Conservation (phyloP, 2,888 invertebrate genomes). For the Smittia sp. region DNA sequence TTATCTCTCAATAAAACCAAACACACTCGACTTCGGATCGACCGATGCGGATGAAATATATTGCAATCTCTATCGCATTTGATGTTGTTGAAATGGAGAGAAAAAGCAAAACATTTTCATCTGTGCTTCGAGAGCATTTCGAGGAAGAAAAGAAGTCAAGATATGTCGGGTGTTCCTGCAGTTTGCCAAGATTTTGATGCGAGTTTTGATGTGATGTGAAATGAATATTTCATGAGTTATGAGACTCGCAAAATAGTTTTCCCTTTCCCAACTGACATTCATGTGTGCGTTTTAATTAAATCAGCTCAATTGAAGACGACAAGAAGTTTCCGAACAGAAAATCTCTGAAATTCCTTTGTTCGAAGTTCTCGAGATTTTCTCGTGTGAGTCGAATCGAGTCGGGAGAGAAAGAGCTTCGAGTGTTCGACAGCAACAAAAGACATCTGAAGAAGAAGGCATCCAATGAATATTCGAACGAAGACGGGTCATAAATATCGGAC, state of each 20-base stretch:
- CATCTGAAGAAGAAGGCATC: no score
- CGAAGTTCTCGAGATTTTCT: no score
- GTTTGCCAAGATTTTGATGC: conserved; percentile 4
- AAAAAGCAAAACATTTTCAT: not conserved
- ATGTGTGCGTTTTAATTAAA: conserved; percentile 5
- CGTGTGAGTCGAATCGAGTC: no score
- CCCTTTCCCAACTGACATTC: no score
- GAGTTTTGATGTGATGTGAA: conserved; percentile 19
- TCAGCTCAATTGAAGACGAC: not conserved
- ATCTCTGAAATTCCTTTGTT: no score
- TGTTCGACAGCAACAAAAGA: no score
- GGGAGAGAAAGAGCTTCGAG: no score
- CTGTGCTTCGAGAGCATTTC: not conserved
- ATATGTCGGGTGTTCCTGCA: conserved; percentile 3
- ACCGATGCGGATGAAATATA: not conserved
- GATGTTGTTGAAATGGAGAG: conserved; percentile 8
- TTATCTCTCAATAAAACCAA: not conserved
- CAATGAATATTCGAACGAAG: no score
- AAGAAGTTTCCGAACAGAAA: not conserved
- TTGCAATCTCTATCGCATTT: conserved; percentile 18
- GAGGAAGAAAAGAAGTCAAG: not conserved
- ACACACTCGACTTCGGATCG: no score
- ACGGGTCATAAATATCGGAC: no score
- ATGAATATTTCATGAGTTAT: conserved; percentile 39
- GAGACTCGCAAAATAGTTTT: not conserved